Evolutionary conservation across 2,888 invertebrate species (phyloP).

Genomic region (Drosophila sordidula): DNA sequence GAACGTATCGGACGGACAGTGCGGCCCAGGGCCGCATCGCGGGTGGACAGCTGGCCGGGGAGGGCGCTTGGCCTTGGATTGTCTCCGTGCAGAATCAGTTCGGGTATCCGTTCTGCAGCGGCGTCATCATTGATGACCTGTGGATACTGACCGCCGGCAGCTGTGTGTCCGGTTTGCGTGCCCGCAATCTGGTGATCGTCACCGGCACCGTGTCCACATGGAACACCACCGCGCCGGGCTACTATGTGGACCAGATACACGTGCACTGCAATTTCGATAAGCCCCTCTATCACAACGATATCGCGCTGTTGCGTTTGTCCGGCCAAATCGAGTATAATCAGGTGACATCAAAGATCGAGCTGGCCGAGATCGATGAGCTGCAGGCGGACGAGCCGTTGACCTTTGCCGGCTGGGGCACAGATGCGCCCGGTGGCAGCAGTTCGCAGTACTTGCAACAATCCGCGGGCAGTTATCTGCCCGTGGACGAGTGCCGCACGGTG

Average conservation of each 20-base stretch:
- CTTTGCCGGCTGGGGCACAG: conserved; percentile 88
- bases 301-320: conserved; percentile 88
- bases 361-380: conserved; percentile 83
- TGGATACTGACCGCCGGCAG: conserved; percentile 81
- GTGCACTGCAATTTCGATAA: conserved; percentile 73
- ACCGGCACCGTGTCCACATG: conserved; percentile 70
- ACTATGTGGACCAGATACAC: conserved; percentile 49
- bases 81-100: conserved; percentile 70
- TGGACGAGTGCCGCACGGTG: conserved; percentile 85
- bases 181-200: conserved; percentile 49
- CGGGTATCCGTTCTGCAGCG: conserved; percentile 75
- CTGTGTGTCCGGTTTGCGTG: conserved; percentile 66
- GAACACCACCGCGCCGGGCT: conserved; percentile 37
- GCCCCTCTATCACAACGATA: conserved; percentile 86
- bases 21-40: conserved; percentile 53
- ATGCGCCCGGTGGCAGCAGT: conserved; percentile 80
- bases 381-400: conserved; percentile 85
- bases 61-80: conserved; percentile 75
- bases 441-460: conserved; percentile 87
- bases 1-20: neutral
- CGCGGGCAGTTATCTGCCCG: conserved; percentile 86
- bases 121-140: conserved; percentile 61
- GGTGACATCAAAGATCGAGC: conserved; percentile 86
- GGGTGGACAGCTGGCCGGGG: conserved; percentile 57
- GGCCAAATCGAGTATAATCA: conserved; percentile 86